Evolutionary conservation across 2,113 vertebrate genomes (phyloP), one percentile per base, ranked within the genome.

Genomic region (Bubo blakistoni): DNA sequence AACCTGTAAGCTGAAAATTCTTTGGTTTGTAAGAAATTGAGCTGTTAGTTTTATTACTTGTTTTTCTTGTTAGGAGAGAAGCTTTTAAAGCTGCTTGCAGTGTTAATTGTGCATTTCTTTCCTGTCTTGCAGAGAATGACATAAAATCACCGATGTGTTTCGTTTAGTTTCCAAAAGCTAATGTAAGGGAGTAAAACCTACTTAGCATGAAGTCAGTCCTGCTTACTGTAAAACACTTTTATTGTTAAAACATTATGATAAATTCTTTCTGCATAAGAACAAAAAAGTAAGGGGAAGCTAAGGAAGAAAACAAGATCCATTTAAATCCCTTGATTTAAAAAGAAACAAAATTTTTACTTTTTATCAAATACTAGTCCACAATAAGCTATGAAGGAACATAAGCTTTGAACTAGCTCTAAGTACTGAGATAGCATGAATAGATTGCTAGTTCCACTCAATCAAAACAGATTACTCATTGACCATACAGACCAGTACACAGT

Each of bases 71-170:
- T 95, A 91, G 49, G 91, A 97, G 72, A 92, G 51, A 94, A 92
- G 95, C 79, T 96, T 96, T 94, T 88, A 98, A 96, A 89, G 61
- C 88, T 94, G n/a, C 91, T 96, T 88, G 67, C 51, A 88, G 80
- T 18, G 91, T 96, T 97, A 97, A 96, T 97, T 97, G 93, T 67
- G 88, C 86, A 91, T 96, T 98, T 96, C 96, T 96, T 97, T 95
- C 76, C 81, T 97, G 26, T 95, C 90, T 97, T 94, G 62, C 90
- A 96, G 90, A 98, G 91, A 96, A 94, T 91, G 83, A 92, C 91
- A 97, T 97, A 98, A 98, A 98, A 98, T 96, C 96, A 98, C 80
- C 97, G 96, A 95, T 96, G 95, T 97, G 94, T 97, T 97, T 97
- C 94, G 57, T 98, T 98, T 96, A 96, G 86, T 97, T 97, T 96